Evolutionary conservation across 2,113 vertebrate species (phyloP).

Genomic region (Anhinga anhinga): DNA sequence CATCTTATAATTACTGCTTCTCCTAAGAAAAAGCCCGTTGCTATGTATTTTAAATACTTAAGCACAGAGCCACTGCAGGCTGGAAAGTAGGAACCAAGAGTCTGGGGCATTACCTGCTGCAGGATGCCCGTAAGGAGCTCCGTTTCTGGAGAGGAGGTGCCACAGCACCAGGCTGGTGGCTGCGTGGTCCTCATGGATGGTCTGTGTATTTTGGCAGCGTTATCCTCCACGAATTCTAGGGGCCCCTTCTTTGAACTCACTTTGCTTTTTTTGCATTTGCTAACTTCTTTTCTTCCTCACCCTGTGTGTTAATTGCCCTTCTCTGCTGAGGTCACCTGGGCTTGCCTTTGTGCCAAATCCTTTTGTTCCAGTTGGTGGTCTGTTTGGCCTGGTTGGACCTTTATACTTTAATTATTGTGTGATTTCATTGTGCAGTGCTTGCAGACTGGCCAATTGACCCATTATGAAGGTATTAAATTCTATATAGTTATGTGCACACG

Average conservation of each 20-base stretch:
- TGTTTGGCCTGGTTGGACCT: constrained; percentile 10
- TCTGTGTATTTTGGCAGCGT: not conserved
- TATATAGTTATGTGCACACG: not conserved
- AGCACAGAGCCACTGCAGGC: not conserved
- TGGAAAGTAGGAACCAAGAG: not conserved
- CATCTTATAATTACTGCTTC: not conserved
- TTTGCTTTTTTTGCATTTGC: not conserved
- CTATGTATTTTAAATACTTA: not conserved
- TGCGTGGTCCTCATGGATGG: not conserved
- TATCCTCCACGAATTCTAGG: not conserved
- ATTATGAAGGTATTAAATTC: not conserved
- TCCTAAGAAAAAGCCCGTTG: not conserved
- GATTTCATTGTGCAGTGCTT: constrained; percentile 14
- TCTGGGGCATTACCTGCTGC: not conserved
- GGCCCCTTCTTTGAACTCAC: not conserved
- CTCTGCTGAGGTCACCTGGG: not conserved
- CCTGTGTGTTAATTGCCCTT: constrained; percentile 9
- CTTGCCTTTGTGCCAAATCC: constrained; percentile 40
- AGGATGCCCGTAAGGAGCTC: not conserved
- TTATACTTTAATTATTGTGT: not conserved
- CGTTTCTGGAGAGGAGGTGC: not conserved
- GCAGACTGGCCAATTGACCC: not conserved
- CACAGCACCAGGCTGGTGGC: not conserved
- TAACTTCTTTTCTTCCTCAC: constrained; percentile 27
- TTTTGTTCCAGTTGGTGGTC: constrained; percentile 40